A percentile compares a stretch with the other conserved stretches of the same genome.
phyloP scores from a whole-genome alignment of 2,113 vertebrate genomes.

The Ophthalmolycus amberensis region DNA sequence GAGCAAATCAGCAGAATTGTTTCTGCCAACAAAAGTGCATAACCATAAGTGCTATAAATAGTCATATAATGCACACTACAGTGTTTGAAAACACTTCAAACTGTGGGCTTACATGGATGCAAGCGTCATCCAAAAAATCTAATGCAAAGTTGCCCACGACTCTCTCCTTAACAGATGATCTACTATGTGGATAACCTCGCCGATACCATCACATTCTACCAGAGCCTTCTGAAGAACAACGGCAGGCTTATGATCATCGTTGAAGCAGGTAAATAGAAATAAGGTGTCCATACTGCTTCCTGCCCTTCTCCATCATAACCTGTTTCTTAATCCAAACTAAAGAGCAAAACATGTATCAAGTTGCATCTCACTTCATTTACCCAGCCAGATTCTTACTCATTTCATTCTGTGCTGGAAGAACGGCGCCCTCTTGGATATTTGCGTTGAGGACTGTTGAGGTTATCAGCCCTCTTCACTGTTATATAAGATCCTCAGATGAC shows the following conservation, averaged over 20 bases:
- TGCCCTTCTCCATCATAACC: too few species aligned
- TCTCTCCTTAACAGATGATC: constrained; percentile 78
- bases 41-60: background rate
- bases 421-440: background rate
- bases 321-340: background rate
- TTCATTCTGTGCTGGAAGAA: background rate
- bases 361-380: background rate
- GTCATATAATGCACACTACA: too few species aligned
- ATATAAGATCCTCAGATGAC: background rate
- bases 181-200: constrained; percentile 80
- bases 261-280: constrained; percentile 78
- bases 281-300: background rate
- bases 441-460: background rate
- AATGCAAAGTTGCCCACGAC: background rate
- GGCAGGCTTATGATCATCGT: constrained; percentile 85
- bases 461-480: background rate
- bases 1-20: too few species aligned
- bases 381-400: too few species aligned
- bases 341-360: background rate
- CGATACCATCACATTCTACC: constrained; percentile 83
- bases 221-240: constrained; percentile 77
- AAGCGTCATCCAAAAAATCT: background rate
- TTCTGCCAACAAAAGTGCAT: background rate
- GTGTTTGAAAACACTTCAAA: too few species aligned
- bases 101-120: background rate